phyloP scores from a whole-genome alignment of 2,797 vertebrate species.

The Paratrypauchen microcephalus region DNA sequence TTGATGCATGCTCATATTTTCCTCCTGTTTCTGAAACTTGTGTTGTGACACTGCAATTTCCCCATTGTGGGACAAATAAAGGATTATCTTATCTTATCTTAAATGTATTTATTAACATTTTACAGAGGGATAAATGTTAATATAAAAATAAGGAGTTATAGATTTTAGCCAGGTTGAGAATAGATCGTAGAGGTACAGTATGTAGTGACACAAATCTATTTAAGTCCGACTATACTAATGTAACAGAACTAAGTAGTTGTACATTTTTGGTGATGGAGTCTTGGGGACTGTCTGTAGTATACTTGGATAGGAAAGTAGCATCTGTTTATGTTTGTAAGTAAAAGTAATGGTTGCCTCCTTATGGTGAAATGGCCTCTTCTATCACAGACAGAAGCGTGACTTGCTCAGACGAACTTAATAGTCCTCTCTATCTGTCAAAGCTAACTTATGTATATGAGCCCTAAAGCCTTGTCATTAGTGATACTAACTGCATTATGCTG shows the following conservation, averaged over 20 bases:
- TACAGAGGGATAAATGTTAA: too few relatives aligned
- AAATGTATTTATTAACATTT: too few relatives aligned
- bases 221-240: background rate
- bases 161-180: too few relatives aligned
- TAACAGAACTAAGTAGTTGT: background rate
- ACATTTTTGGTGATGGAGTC: background rate
- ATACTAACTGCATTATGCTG: constrained; percentile 69
- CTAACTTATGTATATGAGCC: constrained; percentile 70
- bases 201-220: too few relatives aligned
- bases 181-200: too few relatives aligned
- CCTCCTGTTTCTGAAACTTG: too few relatives aligned
- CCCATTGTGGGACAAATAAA: too few relatives aligned
- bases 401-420: constrained; percentile 55
- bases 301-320: background rate
- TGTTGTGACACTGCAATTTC: too few relatives aligned
- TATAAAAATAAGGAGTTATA: too few relatives aligned
- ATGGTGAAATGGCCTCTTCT: constrained; percentile 46
- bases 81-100: too few relatives aligned
- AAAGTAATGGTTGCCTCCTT: constrained; percentile 15
- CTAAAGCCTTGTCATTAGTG: constrained; percentile 70
- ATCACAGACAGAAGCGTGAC: constrained; percentile 29
- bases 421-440: constrained; percentile 65
- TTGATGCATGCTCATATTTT: too few relatives aligned
- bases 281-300: background rate
- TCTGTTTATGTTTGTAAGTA: constrained; percentile 8